Base-by-base conservation (phyloP, 2,113 vertebrate genomes). In the Myotis davidii region DNA sequence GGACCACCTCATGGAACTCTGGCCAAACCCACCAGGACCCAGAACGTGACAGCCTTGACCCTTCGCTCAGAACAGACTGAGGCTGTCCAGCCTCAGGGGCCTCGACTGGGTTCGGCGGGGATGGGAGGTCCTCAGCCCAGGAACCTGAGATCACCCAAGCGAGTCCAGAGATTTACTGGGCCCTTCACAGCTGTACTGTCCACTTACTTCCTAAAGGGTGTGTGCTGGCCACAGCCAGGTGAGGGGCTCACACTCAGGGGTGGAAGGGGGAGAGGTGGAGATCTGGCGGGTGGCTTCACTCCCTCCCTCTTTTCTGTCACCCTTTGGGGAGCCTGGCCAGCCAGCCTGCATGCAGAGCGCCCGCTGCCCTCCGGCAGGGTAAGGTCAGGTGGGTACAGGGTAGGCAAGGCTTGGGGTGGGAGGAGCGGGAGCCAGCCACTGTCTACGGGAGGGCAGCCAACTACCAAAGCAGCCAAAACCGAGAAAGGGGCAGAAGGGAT, bases 271-370 rank as follows among this genome's bases (percentile, higher is more conserved):
- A 9, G 61, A 32, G 74, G 0, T 0, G 5, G 50, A 37, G 37
- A 67, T 3, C 27, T 65, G 10, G 84, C 8, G 0, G 37, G 56
- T 76, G 25, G 42, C 14, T 39, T 45, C 50, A 21, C 27, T 29
- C 42, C 74, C 27, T 9, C 18, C 32, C 29, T 10, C 73, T 59
- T 69, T 27, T 32, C 88, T 72, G 74, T 70, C 92, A 94, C 29
- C 79, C 39, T 12, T 32, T 3, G 8, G 48, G 78, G 48, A 23
- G 90, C 85, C 72, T 0, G 69, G 74, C 27, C 27, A 64, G 98
- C 97, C 93, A 98, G 98, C 97, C 91, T 97, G 96, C 98, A 98
- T 98, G 98, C 98, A 95, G 93, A 93, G 87, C 25, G 3, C 94
- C 95, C 54, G 69, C 72, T 37, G 74, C 77, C 52, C 13, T 70